phyloP scores from a whole-genome alignment of 2,113 vertebrate genomes.

The Leucosticte australis region DNA sequence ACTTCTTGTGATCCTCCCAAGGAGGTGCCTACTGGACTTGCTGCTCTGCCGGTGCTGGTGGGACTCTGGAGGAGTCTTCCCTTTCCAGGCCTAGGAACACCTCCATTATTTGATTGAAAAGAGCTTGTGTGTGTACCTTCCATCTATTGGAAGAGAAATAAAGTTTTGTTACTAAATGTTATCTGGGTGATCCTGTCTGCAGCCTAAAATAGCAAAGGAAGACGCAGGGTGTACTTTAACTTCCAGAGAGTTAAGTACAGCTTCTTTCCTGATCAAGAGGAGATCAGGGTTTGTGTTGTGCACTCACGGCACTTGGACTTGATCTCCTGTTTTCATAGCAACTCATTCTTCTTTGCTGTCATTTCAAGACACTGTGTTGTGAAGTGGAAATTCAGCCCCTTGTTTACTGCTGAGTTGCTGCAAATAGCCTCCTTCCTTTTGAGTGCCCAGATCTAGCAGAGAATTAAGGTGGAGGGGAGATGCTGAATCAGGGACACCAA shows the following conservation, averaged over 20 bases:
- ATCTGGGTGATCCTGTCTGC: neutral
- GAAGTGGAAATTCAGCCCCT: neutral
- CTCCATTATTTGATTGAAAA: neutral
- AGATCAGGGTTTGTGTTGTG: neutral
- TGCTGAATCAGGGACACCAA: neutral
- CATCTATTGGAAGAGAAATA: neutral
- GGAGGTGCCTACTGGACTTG: neutral
- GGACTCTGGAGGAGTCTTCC: neutral
- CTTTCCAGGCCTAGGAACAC: neutral
- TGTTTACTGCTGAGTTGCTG: neutral
- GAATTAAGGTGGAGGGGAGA: neutral
- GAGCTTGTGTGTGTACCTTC: neutral
- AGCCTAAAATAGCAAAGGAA: neutral
- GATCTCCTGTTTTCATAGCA: neutral
- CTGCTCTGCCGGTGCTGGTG: neutral
- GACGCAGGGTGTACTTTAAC: neutral
- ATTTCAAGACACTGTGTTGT: neutral
- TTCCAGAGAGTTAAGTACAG: neutral
- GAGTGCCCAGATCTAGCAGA: neutral
- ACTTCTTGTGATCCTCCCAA: neutral
- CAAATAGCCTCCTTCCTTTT: neutral
- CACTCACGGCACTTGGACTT: neutral
- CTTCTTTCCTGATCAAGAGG: neutral
- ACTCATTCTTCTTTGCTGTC: neutral
- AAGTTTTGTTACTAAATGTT: neutral